These are phyloP conservation scores for Pterobdella sp. DNA, from an alignment of 2,888 invertebrate genomes.

Conservation along the genomic window DNA sequence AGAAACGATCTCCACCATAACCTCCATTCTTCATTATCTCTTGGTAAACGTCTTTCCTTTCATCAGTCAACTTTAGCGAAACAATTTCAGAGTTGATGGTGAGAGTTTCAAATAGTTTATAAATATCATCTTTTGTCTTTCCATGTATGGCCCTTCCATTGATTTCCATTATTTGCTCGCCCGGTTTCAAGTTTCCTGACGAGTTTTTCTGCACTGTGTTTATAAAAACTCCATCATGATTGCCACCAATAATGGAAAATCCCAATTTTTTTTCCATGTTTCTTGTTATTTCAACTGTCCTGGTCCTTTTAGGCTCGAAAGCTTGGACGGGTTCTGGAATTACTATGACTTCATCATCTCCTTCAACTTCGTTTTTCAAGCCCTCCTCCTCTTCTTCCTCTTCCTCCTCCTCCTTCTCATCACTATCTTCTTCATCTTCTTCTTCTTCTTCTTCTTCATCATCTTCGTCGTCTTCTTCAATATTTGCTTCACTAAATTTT, in stretches of 20 bases:
- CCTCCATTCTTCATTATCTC: constrained; percentile 34
- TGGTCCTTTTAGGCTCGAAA: neutral
- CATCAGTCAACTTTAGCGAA: constrained; percentile 13
- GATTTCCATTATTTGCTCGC: constrained; percentile 37
- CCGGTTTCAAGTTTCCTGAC: constrained; percentile 33
- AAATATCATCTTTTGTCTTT: constrained; percentile 35
- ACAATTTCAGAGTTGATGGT: constrained; percentile 19
- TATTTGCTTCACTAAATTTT: neutral
- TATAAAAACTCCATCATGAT: constrained; percentile 38
- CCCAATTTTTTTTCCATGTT: constrained; percentile 20
- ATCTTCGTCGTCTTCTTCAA: constrained; percentile 3
- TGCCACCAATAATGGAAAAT: constrained; percentile 37
- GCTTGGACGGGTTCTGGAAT: neutral
- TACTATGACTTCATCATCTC: constrained; percentile 13
- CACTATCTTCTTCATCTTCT: neutral
- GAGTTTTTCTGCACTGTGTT: constrained; percentile 32
- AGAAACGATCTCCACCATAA: constrained; percentile 36
- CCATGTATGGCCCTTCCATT: constrained; percentile 30
- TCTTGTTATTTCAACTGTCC: neutral
- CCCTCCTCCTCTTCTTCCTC: neutral
- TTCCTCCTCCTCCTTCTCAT: constrained; percentile 15
- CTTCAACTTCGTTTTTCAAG: constrained; percentile 9
- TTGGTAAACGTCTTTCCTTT: constrained; percentile 32
- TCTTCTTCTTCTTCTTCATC: neutral
- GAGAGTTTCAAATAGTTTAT: constrained; percentile 22